Evolutionary conservation across 2,797 vertebrate species (phyloP), one percentile per base, ranked within the genome.

Genomic region (Sarcophilus harrisii): DNA sequence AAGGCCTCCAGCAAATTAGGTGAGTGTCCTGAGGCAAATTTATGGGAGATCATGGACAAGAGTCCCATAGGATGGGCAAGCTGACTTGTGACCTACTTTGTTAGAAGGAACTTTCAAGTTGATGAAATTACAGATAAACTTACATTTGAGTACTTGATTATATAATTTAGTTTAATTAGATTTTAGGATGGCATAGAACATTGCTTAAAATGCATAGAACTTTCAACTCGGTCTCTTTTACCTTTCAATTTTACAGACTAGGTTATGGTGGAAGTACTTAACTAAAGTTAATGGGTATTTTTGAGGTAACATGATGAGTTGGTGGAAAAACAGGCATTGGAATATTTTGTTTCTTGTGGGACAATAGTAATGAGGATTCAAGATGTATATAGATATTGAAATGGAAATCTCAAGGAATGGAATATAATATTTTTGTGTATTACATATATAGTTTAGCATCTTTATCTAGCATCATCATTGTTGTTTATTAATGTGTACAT

Each of bases 401-500:
- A 8, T 87, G 24, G 57, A 59, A 32, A 90, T 91, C 58, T 27
- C 58, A 57, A 90, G 54, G 90, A 91, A 90, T 87, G 29, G 16
- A 91, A 54, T 55, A 90, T 55, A 57, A 73, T 18, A 57, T 11
- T 30, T 92, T 96, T 89, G 92, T 54, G 29, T 58, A 45, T 52
- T 94, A 81, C 28, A 45, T 16, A 10, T 62, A 27, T 81, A 52
- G 16, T 54, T 28, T 92, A 94, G 57, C 91, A 5, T 54, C 10
- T 95, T 30, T 4, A 91, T 57, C n/a, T 87, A 90, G 13, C 4
- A 16, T 58, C 94, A 45, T 92, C 9, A 92, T 94, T 87, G 27
- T 87, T 96, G 60, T 89, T 96, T 93, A 95, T 96, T 97, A 96
- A 89, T 94, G 32, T 57, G 87, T 91, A 87, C 13, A 49, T 95